These are phyloP conservation scores for Cyrtonyx montezumae DNA, from an alignment of 2,113 vertebrate genomes.

Conservation along the genomic window DNA sequence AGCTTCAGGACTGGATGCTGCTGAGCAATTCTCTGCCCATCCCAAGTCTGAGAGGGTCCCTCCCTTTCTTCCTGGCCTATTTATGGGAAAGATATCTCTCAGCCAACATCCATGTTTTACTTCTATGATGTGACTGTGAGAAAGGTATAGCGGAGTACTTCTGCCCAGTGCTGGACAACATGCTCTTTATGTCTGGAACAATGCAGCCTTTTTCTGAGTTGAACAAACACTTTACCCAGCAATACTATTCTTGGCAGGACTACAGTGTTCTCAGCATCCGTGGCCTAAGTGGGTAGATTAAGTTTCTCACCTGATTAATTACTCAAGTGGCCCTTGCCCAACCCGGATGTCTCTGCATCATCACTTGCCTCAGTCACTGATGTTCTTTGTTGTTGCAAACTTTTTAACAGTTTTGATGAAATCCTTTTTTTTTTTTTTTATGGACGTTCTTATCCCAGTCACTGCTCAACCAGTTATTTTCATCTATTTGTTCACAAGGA, in stretches of 20 bases:
- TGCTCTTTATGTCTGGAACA: slow-evolving; percentile 37
- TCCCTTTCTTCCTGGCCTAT: neutral
- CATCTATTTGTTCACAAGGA: neutral
- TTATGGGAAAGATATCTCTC: neutral
- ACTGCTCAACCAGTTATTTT: neutral
- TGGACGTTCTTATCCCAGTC: neutral
- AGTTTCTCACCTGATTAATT: slow-evolving; percentile 48
- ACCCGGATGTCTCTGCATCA: neutral
- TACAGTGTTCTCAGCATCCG: neutral
- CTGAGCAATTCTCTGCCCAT: neutral
- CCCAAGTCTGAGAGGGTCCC: neutral
- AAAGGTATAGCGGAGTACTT: neutral
- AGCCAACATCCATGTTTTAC: neutral
- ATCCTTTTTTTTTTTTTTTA: neutral
- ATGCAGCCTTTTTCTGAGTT: slow-evolving; percentile 38
- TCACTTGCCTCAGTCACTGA: neutral
- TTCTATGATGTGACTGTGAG: neutral
- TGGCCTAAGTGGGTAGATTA: slow-evolving; percentile 1
- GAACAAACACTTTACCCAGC: slow-evolving; percentile 41
- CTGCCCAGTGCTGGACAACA: neutral
- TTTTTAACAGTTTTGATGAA: neutral
- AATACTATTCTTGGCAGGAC: slow-evolving; percentile 28
- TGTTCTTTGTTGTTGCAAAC: neutral
- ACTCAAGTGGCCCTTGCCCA: neutral
- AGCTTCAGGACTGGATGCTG: neutral